A percentile compares a stretch with the other conserved stretches of the same genome.
phyloP scores from a whole-genome alignment of 2,797 vertebrate genomes.

The Hybognathus amarus region DNA sequence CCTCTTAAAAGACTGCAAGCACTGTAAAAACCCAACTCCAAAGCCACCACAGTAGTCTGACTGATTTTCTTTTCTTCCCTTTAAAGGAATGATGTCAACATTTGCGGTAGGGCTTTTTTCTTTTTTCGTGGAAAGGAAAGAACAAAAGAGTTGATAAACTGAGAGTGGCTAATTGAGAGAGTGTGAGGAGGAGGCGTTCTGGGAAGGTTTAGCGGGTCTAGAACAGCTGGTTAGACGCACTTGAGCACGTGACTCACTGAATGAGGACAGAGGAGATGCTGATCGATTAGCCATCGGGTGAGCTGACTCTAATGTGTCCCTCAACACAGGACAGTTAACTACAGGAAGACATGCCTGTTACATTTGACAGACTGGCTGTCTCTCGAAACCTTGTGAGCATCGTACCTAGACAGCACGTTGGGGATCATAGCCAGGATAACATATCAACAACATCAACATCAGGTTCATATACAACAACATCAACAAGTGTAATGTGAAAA shows the following conservation, averaged over 20 bases:
- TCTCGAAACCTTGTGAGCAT: not conserved
- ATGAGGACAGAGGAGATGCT: not conserved
- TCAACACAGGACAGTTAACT: constrained; percentile 11
- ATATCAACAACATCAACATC: no score
- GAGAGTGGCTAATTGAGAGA: constrained; percentile 25
- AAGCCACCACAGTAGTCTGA: constrained; percentile 59
- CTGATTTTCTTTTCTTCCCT: constrained; percentile 22
- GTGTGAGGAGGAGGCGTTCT: constrained; percentile 3
- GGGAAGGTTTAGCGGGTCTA: constrained; percentile 8
- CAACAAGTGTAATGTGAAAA: not conserved
- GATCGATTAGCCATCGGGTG: constrained; percentile 26
- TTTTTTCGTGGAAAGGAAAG: constrained; percentile 31
- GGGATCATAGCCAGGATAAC: not conserved
- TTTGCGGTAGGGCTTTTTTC: constrained; percentile 35
- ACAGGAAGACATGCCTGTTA: constrained; percentile 17
- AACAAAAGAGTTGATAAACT: constrained; percentile 57
- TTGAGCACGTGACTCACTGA: constrained; percentile 1
- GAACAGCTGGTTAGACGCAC: constrained; percentile 19
- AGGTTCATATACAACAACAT: not conserved
- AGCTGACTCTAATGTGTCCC: constrained; percentile 3
- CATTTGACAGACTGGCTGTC: not conserved
- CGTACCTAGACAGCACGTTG: not conserved
- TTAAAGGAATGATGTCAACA: constrained; percentile 52
- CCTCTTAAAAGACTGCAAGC: constrained; percentile 47
- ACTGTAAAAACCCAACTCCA: constrained; percentile 53